Percentiles rank a stretch among this genome's conserved stretches.
phyloP scores from a whole-genome alignment of 2,113 vertebrate species.

The Odontophorus gujanensis region DNA sequence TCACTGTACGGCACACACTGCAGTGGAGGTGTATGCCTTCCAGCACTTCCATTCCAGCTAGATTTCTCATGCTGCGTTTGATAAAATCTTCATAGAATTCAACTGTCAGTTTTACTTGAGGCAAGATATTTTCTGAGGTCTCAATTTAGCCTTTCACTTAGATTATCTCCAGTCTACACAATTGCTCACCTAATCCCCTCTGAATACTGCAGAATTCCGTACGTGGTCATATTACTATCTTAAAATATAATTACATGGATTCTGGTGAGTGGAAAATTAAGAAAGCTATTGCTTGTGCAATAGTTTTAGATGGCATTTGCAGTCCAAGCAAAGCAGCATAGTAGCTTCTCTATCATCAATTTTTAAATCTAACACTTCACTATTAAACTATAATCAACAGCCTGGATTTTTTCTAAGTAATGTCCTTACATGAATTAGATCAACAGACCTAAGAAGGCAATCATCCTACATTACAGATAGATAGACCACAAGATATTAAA shows the following conservation, averaged over 20 bases:
- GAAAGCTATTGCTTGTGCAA: conserved; percentile 25
- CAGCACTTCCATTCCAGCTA: not conserved
- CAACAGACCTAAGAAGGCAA: not conserved
- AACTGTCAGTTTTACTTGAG: not conserved
- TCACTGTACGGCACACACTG: fast-evolving
- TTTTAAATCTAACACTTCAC: conserved; percentile 54
- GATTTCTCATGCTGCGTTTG: not conserved
- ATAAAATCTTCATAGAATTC: not conserved
- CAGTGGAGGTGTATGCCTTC: fast-evolving
- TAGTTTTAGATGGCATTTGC: conserved; percentile 2
- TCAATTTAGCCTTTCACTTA: conserved; percentile 17
- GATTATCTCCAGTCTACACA: conserved; percentile 21
- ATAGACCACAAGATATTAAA: not conserved
- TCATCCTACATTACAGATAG: not conserved
- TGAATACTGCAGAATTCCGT: not conserved
- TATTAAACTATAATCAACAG: conserved; percentile 37
- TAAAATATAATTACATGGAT: conserved; percentile 46
- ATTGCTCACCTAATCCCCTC: not conserved
- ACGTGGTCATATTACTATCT: conserved; percentile 5
- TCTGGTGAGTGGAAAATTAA: conserved; percentile 38
- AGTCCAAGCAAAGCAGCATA: conserved; percentile 44
- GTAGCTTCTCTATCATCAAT: conserved; percentile 2
- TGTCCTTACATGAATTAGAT: conserved; percentile 7
- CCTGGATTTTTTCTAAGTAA: conserved; percentile 1
- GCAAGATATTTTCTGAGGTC: not conserved